Base-by-base conservation (phyloP, 2,797 vertebrate species). In the Passerculus sandwichensis region DNA sequence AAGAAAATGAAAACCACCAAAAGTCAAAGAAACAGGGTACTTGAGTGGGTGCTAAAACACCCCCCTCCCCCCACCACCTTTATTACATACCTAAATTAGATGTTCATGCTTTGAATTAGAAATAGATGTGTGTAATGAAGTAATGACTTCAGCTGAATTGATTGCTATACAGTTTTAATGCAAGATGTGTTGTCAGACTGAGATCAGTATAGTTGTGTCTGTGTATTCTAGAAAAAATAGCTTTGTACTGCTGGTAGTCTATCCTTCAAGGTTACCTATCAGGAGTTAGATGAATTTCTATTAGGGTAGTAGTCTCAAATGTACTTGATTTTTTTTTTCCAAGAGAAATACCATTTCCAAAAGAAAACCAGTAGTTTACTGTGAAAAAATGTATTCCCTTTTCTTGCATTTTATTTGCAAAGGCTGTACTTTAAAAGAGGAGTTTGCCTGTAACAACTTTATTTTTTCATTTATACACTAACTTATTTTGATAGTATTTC, bases 11-110 rank as follows among this genome's bases (percentile, higher is more conserved):
- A 92, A 79, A 42, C 29, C 7, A 30, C 29, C 51, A 53, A 11
- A 29, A 53, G 29, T 53, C 21, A 60, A 45, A 19, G 19, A 22
- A 62, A 67, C 23, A 60, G 22, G 20, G 6, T 20, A 45, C 11
- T 83, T 71, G 20, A 73, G 50, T 60, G 42, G 12, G 81, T 38
- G 11, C 34, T 73, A 26, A 36, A 51, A 56, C 40, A 40, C 4
- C 1, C 3, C 7, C 29, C n/a, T 61, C 11, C 8, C 10, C 4
- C 6, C 12, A 20, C 16, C 11, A 8, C 3, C 36, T 76, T 34
- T 67, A 38, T n/a, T 64, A 79, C 89, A 70, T 62, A 59, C 6
- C 5, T 83, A 32, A 51, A 69, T 65, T n/a, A 70, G 17, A 27
- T 56, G 18, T 48, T 34, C 4, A 5, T 65, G 0, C 47, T 59